A percentile compares a stretch with the other conserved stretches of the same genome.
Conservation (phyloP, 2,888 invertebrate genomes). For the Amphipyra tragopoginis region DNA sequence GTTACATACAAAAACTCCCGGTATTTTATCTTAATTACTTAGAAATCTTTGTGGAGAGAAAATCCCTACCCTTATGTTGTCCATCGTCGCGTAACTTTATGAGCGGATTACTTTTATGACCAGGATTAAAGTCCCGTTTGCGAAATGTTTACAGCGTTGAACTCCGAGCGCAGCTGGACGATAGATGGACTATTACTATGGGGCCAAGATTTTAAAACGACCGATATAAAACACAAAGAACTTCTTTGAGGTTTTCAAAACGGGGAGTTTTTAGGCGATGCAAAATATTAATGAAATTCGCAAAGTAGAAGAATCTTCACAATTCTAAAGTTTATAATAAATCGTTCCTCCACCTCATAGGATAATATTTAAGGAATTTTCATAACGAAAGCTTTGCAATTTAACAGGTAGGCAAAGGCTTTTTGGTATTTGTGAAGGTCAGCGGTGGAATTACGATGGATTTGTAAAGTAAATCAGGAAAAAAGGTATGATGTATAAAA, state of each 20-base stretch:
- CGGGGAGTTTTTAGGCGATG: conserved; percentile 28
- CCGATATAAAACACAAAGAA: conserved; percentile 44
- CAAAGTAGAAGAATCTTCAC: conserved; percentile 51
- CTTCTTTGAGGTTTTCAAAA: conserved; percentile 35
- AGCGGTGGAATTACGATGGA: conserved; percentile 58
- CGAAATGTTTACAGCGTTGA: conserved; percentile 86
- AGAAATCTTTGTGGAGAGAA: conserved; percentile 87
- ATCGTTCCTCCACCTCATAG: conserved; percentile 68
- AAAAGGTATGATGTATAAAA: conserved; percentile 32
- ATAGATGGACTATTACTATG: conserved; percentile 44
- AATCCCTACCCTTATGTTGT: conserved; percentile 89
- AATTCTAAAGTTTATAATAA: conserved; percentile 75
- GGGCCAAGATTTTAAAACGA: conserved; percentile 36
- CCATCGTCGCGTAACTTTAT: conserved; percentile 89
- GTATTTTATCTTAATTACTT: conserved; percentile 90
- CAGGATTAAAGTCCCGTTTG: conserved; percentile 87
- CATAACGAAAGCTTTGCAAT: conserved; percentile 75
- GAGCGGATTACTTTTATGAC: conserved; percentile 89
- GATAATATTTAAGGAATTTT: conserved; percentile 76
- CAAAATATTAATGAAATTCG: conserved; percentile 53
- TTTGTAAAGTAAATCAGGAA: conserved; percentile 54
- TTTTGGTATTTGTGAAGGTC: conserved; percentile 67
- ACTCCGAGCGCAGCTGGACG: conserved; percentile 75
- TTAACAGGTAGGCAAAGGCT: conserved; percentile 67
- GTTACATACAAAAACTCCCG: conserved; percentile 85